These are phyloP conservation scores for Cheilosia impressa DNA, from an alignment of 2,888 invertebrate species.

Conservation along the genomic window DNA sequence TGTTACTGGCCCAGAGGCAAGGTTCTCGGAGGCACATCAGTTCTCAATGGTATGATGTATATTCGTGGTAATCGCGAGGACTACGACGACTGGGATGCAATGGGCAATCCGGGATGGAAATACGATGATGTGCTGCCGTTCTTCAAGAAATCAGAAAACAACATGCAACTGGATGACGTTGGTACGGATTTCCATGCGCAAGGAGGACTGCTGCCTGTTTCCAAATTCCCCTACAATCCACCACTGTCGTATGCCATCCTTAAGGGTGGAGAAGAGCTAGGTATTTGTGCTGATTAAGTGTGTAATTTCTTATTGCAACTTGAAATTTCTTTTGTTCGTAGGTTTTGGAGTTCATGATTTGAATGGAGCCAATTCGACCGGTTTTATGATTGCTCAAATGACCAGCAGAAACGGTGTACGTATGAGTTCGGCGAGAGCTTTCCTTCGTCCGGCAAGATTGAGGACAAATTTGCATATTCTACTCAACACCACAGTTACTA, in stretches of 20 bases:
- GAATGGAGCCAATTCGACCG: conserved; percentile 91
- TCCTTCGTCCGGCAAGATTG: conserved; percentile 90
- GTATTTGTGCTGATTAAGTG: conserved; percentile 83
- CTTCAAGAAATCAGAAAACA: conserved; percentile 94
- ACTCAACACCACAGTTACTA: conserved; percentile 91
- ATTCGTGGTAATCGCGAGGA: conserved; percentile 94
- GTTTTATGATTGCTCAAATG: conserved; percentile 94
- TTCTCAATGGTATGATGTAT: conserved; percentile 98
- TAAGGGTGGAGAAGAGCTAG: conserved; percentile 91
- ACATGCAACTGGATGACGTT: conserved; percentile 88
- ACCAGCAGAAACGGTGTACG: conserved; percentile 94
- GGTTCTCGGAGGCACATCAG: conserved; percentile 95
- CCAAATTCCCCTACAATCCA: conserved; percentile 93
- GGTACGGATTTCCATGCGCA: conserved; percentile 90
- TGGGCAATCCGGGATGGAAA: conserved; percentile 95
- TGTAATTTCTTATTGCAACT: not conserved
- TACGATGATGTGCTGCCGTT: conserved; percentile 95
- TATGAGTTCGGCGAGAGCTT: conserved; percentile 92
- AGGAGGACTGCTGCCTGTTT: conserved; percentile 91
- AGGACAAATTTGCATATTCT: conserved; percentile 92
- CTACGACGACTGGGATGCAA: conserved; percentile 93
- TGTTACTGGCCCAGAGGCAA: conserved; percentile 95
- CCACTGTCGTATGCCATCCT: conserved; percentile 91
- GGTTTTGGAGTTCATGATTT: conserved; percentile 91
- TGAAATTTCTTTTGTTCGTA: conserved; percentile 84